Base-by-base conservation (phyloP, 2,113 vertebrate species). In the Speoplatyrhinus poulsoni region DNA sequence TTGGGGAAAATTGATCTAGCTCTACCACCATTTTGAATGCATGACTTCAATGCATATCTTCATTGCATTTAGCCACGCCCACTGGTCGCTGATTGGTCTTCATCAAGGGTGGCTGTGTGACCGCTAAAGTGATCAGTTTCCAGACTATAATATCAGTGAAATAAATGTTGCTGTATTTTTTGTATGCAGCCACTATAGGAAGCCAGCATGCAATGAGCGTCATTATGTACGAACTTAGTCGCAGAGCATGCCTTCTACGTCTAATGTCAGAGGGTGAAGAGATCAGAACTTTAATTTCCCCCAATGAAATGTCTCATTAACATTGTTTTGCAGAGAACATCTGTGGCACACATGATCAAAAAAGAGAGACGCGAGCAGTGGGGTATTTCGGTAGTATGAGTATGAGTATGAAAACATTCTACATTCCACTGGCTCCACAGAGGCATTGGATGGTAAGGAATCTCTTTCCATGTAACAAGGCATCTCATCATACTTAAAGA, bases 251-350 rank as follows among this genome's bases (percentile, higher is more conserved):
- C 7, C 36, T 54, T 16, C 7, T n/a, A 13, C n/a, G 13, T n/a
- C n/a, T 54, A 2, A 15, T 54, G 52, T n/a, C 7, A 32, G 7
- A 13, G 26, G 32, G 11, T 16, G 52, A 33, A 54, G 7, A 64
- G 53, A 75, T 77, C 73, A 58, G 58, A 62, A 71, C 84, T 77
- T 70, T 65, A 62, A 80, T 70, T 75, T 76, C 69, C 56, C 64
- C 79, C 60, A 69, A 72, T 16, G 6, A 85, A 88, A 81, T 79
- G 82, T 76, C 78, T 87, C 86, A 86, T 86, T 83, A 86, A 65
- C 77, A 82, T 80, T 64, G 72, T 60, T 62, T 26, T 62, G 46
- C 13, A 32, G 49, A 13, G 66, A 82, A 76, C 73, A 60, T 69
- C 47, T 33, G 58, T 57, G 57, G 17, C 63, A 19, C 74, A 71